phyloP scores from a whole-genome alignment of 1,140 invertebrate genomes.

The Aplysia californica region DNA sequence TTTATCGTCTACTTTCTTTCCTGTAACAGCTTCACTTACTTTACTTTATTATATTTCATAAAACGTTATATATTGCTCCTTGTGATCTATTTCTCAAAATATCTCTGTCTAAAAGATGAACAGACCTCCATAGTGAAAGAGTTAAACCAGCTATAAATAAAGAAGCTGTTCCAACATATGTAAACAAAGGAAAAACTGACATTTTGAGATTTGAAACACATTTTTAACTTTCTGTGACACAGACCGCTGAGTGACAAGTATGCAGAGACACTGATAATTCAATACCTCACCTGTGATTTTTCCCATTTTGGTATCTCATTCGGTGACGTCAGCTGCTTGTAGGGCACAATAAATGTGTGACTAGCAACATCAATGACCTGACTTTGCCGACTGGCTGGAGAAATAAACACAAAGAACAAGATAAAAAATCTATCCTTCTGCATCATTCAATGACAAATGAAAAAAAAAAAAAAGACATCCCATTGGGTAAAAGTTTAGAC shows the following conservation, averaged over 20 bases:
- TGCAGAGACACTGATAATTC: not conserved
- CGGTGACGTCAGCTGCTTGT: slow-evolving; percentile 44
- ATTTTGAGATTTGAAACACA: not conserved
- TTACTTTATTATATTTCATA: no score
- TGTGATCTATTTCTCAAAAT: no score
- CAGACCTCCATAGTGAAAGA: not conserved
- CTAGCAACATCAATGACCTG: slow-evolving; percentile 44
- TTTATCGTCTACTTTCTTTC: no score
- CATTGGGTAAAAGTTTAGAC: no score
- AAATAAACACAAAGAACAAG: no score
- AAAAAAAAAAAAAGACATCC: no score
- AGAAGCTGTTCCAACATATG: not conserved
- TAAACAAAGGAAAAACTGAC: not conserved
- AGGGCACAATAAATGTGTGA: slow-evolving; percentile 47
- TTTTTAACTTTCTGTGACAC: not conserved
- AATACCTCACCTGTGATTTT: slow-evolving; percentile 48
- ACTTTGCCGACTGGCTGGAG: no score
- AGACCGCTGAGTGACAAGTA: not conserved
- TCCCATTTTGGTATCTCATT: slow-evolving; percentile 55
- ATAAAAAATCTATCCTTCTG: no score
- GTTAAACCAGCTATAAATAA: not conserved
- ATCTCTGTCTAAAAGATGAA: not conserved
- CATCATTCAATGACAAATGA: no score
- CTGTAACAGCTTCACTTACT: no score
- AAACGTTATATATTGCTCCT: no score